Evolutionary conservation across 2,113 vertebrate species (phyloP), one percentile per base, ranked within the genome.

Genomic region (Cathartes aura): DNA sequence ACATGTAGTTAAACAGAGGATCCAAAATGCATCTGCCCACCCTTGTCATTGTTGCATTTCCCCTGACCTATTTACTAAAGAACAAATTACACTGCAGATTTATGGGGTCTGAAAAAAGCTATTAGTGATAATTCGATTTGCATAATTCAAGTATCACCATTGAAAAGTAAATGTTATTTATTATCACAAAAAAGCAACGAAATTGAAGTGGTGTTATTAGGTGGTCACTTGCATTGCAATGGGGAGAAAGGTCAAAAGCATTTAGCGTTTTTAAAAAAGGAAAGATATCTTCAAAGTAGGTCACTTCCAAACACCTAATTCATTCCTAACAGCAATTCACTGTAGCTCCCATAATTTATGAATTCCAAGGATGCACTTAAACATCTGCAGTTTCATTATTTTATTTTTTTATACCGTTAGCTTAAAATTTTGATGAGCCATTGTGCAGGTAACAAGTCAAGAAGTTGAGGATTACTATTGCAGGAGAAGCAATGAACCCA

Each of bases 201-300:
- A 68, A 83, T 30, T 82, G 45, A 95, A 89, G 60, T 59, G 60
- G 55, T 53, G 19, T 81, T 84, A 96, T 38, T 63, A 84, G 70
- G 66, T 71, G 81, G 47, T 85, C 70, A 70, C 79, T 82, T 73
- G 45, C 75, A 59, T 12, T 87, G 78, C 71, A 91, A 22, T 6
- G 10, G 58, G 73, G 23, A 87, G 30, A 94, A 80, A 89, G 72
- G 82, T 87, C 83, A 95, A 91, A 95, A 93, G n/a, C 81, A 96
- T 79, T 79, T 29, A 87, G 43, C 34, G 24, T 64, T 95, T 82
- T 79, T 60, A 1, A 24, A 60, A 95, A 79, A 72, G 6, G 9
- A 56, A 71, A 87, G 87, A 45, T 42, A 60, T 52, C 74, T 64
- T 73, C 34, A 14, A 68, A 94, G 42, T 62, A 6, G 1, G 67